phyloP scores from a whole-genome alignment of 1,140 invertebrate genomes.

The Drosophila kepulauana region DNA sequence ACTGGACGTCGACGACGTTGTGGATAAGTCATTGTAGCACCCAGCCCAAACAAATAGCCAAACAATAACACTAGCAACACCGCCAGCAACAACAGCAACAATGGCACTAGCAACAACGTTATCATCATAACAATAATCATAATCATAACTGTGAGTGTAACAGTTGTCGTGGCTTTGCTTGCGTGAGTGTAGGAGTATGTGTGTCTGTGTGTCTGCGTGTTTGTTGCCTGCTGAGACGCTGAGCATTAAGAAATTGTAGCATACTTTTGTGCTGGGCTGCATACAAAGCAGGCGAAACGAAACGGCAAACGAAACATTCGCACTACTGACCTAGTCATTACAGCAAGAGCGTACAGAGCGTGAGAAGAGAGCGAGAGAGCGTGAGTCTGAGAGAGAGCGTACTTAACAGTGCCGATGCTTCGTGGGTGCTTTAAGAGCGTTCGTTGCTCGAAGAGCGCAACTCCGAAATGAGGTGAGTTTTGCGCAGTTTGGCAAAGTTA shows the following conservation, averaged over 20 bases:
- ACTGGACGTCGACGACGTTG: conserved; percentile 24
- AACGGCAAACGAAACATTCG: conserved; percentile 43
- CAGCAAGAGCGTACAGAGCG: conserved; percentile 6
- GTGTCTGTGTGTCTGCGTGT: not conserved
- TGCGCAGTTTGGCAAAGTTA: conserved; percentile 22
- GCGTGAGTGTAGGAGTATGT: not conserved
- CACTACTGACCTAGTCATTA: conserved; percentile 72
- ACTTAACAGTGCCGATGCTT: not conserved
- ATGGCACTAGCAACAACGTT: conserved; percentile 51
- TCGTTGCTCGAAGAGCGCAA: conserved; percentile 45
- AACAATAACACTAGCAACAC: conserved; percentile 64
- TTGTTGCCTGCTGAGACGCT: conserved; percentile 11
- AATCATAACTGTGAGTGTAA: conserved; percentile 78
- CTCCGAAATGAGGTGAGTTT: conserved; percentile 77
- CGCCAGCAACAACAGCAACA: conserved; percentile 28
- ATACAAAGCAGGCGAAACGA: conserved; percentile 48
- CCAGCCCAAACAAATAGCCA: conserved; percentile 57
- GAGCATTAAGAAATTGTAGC: conserved; percentile 60
- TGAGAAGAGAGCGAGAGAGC: not conserved
- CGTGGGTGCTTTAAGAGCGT: conserved; percentile 50
- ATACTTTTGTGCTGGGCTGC: conserved; percentile 53
- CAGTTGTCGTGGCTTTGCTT: conserved; percentile 50
- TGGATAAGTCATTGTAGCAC: conserved; percentile 45
- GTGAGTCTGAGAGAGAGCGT: not conserved
- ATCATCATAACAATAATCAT: conserved; percentile 78